Base-by-base conservation (phyloP, 2,113 vertebrate species). In the Ursus arctos region DNA sequence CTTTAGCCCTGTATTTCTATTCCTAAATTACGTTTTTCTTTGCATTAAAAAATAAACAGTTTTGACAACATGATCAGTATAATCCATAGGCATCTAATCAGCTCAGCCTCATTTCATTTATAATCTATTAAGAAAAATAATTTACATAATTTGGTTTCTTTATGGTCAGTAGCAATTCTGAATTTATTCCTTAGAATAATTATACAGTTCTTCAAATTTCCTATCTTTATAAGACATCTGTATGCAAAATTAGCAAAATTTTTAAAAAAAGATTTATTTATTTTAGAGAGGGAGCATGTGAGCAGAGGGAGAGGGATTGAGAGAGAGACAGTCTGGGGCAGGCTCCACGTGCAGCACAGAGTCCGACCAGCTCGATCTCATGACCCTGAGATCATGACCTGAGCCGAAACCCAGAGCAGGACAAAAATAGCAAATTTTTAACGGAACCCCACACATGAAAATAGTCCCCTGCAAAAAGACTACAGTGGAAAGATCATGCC, bases 1-100 rank as follows among this genome's bases (percentile, higher is more conserved):
- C 13, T 69, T 0, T 0, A 36, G 19, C 11, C 18, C 8, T 55
- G 2, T 4, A 3, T 79, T 65, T 71, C 10, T 43, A 7, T 36
- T 49, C 14, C 24, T 33, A 22, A 40, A 0, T 71, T 7, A 16
- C 26, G 40, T 24, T 71, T n/a, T 47, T 28, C 3, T 28, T 77
- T 57, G 13, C 28, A 36, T 69, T 69, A 72, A 49, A 7, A 71
- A 61, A 24, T 22, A 28, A 43, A 43, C 2, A 1, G 65, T 86
- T 59, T 92, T 19, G 59, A 71, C 10, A 59, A 0, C 16, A 4
- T 11, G 76, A 40, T 83, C 31, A 24, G 16, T 59, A 9, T 61
- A 49, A 31, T 59, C 55, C 7, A 8, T 11, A 82, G 31, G 22
- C n/a, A 40, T 83, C 51, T 16, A 7, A 28, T 31, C 15, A 10